A percentile compares a stretch with the other conserved stretches of the same genome.
Evolutionary conservation across 2,797 vertebrate species (phyloP).

Genomic region (Argyrosomus regius): DNA sequence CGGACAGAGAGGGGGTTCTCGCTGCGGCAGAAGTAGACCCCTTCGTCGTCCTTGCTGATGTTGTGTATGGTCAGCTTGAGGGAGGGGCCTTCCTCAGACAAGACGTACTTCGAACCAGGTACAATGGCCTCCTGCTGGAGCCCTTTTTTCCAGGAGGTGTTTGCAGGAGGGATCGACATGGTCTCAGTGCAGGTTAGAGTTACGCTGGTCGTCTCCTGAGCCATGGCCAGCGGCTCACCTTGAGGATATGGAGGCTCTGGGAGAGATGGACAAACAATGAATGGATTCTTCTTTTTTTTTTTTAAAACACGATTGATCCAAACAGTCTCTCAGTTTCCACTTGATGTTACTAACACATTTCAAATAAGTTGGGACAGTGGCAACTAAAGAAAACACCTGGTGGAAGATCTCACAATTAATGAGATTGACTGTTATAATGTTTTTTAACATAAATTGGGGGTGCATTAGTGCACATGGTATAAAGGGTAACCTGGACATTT

Average conservation of each 20-base stretch:
- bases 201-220: slow-evolving; percentile 81
- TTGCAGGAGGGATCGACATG: slow-evolving; percentile 75
- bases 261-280: not conserved
- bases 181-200: slow-evolving; percentile 87
- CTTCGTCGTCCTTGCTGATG: slow-evolving; percentile 88
- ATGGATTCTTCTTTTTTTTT: not conserved
- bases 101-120: slow-evolving; percentile 81
- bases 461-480: no score
- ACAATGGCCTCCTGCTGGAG: slow-evolving; percentile 72
- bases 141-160: slow-evolving; percentile 89
- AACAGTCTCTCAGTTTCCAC: no score
- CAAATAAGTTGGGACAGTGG: no score
- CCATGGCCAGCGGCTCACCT: slow-evolving; percentile 86
- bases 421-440: no score
- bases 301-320: not conserved
- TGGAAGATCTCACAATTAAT: no score
- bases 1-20: slow-evolving; percentile 87
- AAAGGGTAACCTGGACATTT: no score
- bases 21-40: slow-evolving; percentile 91
- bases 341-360: no score
- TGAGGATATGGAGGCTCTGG: slow-evolving; percentile 86
- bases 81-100: slow-evolving; percentile 72
- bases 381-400: no score
- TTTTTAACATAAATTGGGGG: no score
- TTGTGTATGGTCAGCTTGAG: slow-evolving; percentile 89